These are phyloP conservation scores for Holothuria scabra DNA, from an alignment of 53 echinoderm and acorn worm genomes.

Conservation along the genomic window DNA sequence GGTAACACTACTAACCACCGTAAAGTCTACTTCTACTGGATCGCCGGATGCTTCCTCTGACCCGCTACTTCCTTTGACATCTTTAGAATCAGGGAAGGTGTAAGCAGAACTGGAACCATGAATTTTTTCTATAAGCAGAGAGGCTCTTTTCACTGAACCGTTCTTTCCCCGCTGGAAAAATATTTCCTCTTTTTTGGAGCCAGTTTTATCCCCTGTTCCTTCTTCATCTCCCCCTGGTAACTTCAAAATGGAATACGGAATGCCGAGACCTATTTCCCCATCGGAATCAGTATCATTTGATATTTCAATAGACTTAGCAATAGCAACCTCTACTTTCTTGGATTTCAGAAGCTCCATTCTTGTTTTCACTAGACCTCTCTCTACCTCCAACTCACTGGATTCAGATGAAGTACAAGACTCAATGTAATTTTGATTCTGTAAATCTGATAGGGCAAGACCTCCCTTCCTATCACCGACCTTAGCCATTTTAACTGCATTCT, in stretches of 20 bases:
- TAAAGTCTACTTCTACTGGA: constrained; percentile 19
- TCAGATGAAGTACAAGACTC: constrained; percentile 20
- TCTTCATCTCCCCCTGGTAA: constrained; percentile 30
- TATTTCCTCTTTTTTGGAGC: constrained; percentile 14
- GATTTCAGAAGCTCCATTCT: constrained; percentile 16
- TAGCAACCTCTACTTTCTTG: not conserved
- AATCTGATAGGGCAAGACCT: constrained; percentile 15
- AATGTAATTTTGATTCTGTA: constrained; percentile 47
- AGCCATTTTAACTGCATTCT: not conserved
- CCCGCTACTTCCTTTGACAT: constrained; percentile 15
- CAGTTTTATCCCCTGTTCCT: not conserved
- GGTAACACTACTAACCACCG: constrained; percentile 31
- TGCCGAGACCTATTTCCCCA: constrained; percentile 42
- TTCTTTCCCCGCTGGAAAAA: constrained; percentile 31
- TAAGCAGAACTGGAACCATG: constrained; percentile 26
- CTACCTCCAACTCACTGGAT: constrained; percentile 18
- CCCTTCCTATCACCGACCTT: not conserved
- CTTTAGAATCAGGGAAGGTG: constrained; percentile 18
- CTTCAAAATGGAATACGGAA: constrained; percentile 42
- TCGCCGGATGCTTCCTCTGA: constrained; percentile 33
- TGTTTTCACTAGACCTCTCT: constrained; percentile 10
- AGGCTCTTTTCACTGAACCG: constrained; percentile 36
- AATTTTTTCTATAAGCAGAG: constrained; percentile 25
- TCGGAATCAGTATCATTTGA: constrained; percentile 33
- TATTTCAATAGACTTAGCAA: not conserved